Evolutionary conservation across 2,113 vertebrate species (phyloP), one percentile per base, ranked within the genome.

Genomic region (Hucho hucho): DNA sequence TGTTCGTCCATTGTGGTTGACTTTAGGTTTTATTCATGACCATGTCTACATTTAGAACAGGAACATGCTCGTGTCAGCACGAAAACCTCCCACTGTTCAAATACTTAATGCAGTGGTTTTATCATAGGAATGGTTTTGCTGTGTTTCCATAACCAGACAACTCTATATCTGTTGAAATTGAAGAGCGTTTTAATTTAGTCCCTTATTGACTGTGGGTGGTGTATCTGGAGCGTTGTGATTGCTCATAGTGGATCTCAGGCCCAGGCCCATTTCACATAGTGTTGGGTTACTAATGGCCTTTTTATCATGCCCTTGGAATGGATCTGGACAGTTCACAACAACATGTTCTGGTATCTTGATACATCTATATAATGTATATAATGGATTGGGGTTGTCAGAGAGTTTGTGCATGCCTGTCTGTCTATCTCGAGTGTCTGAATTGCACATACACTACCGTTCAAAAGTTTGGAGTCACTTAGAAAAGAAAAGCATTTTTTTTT

Each of bases 71-170:
- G 22, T 61, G 59, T 61, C 58, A 61, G 58, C 20, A 22, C 1
- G 4, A 61, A 53, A 53, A 61, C 20, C n/a, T 16, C 58, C 18
- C 58, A 53, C 14, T 49, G 14, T 49, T 16, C 14, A 53, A 53
- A 4, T 14, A 18, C 3, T 53, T 53, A 4, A 53, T 53, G 47
- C 26, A 16, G 49, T 29, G 28, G 28, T 59, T 49, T 72, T 58
- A 72, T 59, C 70, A 29, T 9, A 58, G 26, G 53, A 72, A 59
- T 72, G 28, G 69, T 56, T 16, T 29, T 56, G 28, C 69, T 25
- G 6, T 72, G 70, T 61, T 61, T 72, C 49, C 26, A 59, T 72
- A 58, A 61, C 58, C 49, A 53, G 49, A 61, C 58, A 22, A 61
- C 58, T n/a, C 18, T 24, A 22, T 61, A 22, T 22, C 53, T 43